Evolutionary conservation across 2,113 vertebrate species (phyloP).

Genomic region (Pterocles orientalis): DNA sequence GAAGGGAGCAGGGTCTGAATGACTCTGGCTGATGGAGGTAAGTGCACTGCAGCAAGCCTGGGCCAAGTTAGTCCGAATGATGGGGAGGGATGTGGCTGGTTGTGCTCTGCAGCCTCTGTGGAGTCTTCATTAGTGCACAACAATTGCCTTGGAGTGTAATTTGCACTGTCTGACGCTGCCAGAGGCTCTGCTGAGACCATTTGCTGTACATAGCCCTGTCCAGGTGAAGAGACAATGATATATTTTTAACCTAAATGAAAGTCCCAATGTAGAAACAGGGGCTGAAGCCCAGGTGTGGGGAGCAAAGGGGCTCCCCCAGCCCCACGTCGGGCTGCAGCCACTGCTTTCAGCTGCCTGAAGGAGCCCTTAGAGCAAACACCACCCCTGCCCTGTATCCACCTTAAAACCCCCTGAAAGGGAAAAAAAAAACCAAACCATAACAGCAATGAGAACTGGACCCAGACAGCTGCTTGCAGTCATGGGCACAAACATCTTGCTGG

Average conservation of each 20-base stretch:
- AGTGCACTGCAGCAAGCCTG: background rate
- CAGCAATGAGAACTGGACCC: background rate
- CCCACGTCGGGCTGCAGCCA: rapidly evolving
- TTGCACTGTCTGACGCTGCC: background rate
- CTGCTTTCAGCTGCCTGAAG: background rate
- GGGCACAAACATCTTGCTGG: background rate
- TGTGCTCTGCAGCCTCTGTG: background rate
- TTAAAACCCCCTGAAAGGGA: background rate
- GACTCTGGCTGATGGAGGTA: background rate
- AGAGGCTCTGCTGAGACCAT: background rate
- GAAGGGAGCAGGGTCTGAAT: rapidly evolving
- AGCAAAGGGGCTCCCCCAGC: background rate
- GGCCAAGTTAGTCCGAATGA: background rate
- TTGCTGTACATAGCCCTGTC: background rate
- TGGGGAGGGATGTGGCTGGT: background rate
- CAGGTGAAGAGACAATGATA: rapidly evolving
- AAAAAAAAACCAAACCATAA: background rate
- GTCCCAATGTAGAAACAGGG: background rate
- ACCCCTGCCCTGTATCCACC: background rate
- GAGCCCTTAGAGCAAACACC: background rate
- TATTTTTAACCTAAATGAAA: background rate
- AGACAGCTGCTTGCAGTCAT: background rate
- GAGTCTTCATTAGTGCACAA: background rate
- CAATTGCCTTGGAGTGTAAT: rapidly evolving
- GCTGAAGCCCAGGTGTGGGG: background rate